Percentiles rank a stretch among this genome's conserved stretches.
These are phyloP conservation scores for Agelas oroides DNA, from an alignment of 37 sponge, comb jelly and placozoan species.

Conservation along the genomic window DNA sequence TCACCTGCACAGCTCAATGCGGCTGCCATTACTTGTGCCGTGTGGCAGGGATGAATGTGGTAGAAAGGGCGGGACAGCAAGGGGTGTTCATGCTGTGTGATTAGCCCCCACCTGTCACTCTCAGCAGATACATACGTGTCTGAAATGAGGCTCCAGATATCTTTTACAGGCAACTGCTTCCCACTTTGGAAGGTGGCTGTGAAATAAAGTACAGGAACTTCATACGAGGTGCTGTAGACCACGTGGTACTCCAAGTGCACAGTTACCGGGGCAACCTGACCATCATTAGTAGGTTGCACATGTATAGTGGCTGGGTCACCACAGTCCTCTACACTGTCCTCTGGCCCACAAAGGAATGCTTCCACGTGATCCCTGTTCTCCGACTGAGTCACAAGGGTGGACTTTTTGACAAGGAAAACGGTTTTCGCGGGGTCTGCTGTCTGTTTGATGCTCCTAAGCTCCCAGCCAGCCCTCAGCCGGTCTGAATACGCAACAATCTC, in stretches of 20 bases:
- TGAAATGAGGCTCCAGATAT: constrained; percentile 74
- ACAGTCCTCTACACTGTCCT: not conserved
- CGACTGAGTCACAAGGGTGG: not conserved
- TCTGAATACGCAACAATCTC: constrained; percentile 54
- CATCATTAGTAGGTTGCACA: not conserved
- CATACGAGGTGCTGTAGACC: constrained; percentile 79
- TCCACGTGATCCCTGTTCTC: not conserved
- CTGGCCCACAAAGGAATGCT: not conserved
- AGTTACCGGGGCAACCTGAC: not conserved
- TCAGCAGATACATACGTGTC: not conserved
- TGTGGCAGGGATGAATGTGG: constrained; percentile 94
- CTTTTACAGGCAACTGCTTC: constrained; percentile 55
- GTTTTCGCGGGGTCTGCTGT: not conserved
- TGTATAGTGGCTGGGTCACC: not conserved
- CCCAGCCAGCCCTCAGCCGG: constrained; percentile 70
- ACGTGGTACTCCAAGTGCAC: constrained; percentile 82
- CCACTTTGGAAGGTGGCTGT: constrained; percentile 71
- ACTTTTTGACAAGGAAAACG: constrained; percentile 28
- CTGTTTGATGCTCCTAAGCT: constrained; percentile 14
- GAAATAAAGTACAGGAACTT: constrained; percentile 92
- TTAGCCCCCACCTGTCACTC: constrained; percentile 56
- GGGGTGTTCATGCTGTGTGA: constrained; percentile 93
- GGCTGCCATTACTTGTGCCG: constrained; percentile 72
- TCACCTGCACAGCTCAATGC: not conserved
- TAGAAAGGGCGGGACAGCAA: constrained; percentile 79